Base-by-base conservation (phyloP, 2,797 vertebrate genomes). In the Lutjanus campechanus region DNA sequence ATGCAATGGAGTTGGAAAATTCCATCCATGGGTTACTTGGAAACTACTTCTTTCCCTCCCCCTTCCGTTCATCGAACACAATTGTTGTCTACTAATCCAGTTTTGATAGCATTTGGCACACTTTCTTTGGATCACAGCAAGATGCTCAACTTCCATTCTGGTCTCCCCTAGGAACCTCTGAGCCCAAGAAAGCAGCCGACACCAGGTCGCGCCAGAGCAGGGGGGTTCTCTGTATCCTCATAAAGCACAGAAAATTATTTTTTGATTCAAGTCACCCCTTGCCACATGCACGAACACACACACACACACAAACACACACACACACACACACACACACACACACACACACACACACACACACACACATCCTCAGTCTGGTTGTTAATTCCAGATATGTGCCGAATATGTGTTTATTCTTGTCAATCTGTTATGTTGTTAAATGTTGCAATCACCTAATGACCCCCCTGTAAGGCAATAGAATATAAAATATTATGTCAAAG, bases 21-120 rank as follows among this genome's bases (percentile, higher is more conserved):
- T 95, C 95, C 95, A 91, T 88, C 85, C 89, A 83, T 76, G 81
- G 88, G 94, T 95, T 95, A 90, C 95, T 95, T 94, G 93, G 95
- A 95, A 95, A 95, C 95, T 92, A 91, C 85, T 82, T 86, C 82
- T 81, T 88, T 85, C 85, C 86, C 89, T 85, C 82, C 83, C 85
- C 89, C 88, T 79, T 85, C 89, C 79, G 82, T 95, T 94, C 94
- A 95, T 94, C 88, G 87, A 94, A 94, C 92, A 93, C 94, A 94
- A 95, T 94, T 95, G 95, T 95, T 91, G 91, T 95, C 91, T 92
- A 87, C 94, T 96, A 96, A 96, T 96, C 95, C 95, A 95, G 92
- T 95, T 95, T 96, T 96, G 95, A 96, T 96, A 96, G 95, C 95
- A 95, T 96, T 96, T 96, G 95, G 95, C 95, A 96, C 95, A 96